These are phyloP conservation scores for Meloe dianella DNA, from an alignment of 2,888 invertebrate genomes.

Conservation along the genomic window DNA sequence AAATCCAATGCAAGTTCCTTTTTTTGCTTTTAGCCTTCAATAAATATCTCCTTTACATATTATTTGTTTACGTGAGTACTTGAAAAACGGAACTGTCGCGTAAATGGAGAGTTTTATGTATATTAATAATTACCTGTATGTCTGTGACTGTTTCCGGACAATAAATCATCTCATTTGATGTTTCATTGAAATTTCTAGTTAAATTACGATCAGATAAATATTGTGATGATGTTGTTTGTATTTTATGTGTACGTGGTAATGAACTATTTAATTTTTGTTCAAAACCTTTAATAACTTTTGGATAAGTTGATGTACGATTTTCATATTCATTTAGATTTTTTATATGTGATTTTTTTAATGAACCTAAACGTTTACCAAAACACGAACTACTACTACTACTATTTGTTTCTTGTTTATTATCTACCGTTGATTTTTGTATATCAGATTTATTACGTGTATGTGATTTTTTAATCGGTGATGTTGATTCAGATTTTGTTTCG, in stretches of 20 bases:
- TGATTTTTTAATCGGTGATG: constrained; percentile 17
- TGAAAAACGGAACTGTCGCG: too few species aligned
- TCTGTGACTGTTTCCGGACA: constrained; percentile 55
- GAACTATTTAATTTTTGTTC: constrained; percentile 53
- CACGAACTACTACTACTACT: constrained; percentile 50
- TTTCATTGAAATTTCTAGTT: constrained; percentile 38
- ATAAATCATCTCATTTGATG: constrained; percentile 57
- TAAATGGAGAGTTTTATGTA: too few species aligned
- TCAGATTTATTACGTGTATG: constrained; percentile 46
- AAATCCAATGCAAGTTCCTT: too few species aligned
- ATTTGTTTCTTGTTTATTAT: constrained; percentile 33
- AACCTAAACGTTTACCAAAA: constrained; percentile 56
- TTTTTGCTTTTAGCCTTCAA: too few species aligned
- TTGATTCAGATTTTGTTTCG: constrained; percentile 28
- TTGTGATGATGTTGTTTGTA: constrained; percentile 43
- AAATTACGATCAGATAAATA: constrained; percentile 41
- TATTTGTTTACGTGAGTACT: too few species aligned
- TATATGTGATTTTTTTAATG: constrained; percentile 48
- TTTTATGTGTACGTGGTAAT: constrained; percentile 53
- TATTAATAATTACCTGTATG: constrained; percentile 48
- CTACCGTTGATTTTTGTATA: constrained; percentile 33
- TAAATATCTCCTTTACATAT: too few species aligned
- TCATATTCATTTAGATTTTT: constrained; percentile 44
- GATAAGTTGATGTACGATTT: constrained; percentile 50
- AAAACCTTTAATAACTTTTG: constrained; percentile 48